A percentile compares a stretch with the other conserved stretches of the same genome.
Conservation (phyloP, 2,113 vertebrate species). For the Drymodes brunneopygia region DNA sequence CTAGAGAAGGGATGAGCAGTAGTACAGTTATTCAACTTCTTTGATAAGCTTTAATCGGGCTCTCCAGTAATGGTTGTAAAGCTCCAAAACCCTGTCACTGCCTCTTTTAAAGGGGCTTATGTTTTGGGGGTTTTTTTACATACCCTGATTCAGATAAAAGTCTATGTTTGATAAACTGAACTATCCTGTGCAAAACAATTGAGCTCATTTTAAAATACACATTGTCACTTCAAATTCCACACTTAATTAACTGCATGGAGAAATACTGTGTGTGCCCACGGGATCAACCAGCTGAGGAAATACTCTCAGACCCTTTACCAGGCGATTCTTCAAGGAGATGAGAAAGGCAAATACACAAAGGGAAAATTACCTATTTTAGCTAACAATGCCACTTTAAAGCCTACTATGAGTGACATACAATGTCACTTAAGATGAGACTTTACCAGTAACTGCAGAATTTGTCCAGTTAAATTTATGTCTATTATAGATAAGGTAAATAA, state of each 20-base stretch:
- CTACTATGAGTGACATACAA: not conserved
- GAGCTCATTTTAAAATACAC: not conserved
- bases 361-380: not conserved
- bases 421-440: not conserved
- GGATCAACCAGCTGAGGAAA: not conserved
- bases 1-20: not conserved
- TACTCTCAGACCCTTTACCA: not conserved
- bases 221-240: not conserved
- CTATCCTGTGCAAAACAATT: not conserved
- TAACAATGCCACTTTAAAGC: not conserved
- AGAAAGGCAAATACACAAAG: not conserved
- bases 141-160: not conserved
- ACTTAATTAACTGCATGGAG: not conserved
- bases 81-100: not conserved
- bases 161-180: not conserved
- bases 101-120: not conserved
- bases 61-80: not conserved
- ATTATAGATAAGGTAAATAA: not conserved
- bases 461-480: not conserved
- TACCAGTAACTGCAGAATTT: not conserved
- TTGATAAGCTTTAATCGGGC: not conserved
- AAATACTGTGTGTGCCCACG: not conserved
- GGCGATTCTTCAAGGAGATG: not conserved
- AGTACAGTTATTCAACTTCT: not conserved
- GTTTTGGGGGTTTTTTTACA: not conserved